Conservation (phyloP, 2,113 vertebrate species). For the Hyperoodon ampullatus region DNA sequence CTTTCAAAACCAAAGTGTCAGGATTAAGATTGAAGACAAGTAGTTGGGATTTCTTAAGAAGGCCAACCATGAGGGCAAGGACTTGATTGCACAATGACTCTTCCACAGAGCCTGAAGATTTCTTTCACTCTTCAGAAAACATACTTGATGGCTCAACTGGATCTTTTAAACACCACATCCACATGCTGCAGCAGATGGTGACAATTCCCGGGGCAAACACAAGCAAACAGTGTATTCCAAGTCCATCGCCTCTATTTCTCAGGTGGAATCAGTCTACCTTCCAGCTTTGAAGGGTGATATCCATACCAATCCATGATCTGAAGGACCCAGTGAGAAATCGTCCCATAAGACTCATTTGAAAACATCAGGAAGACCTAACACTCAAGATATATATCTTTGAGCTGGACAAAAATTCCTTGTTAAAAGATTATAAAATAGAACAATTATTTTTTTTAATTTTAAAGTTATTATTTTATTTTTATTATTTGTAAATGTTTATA, state of each 20-base stretch:
- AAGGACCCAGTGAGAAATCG: neutral
- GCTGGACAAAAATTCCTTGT: neutral
- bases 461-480: neutral
- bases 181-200: neutral
- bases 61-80: neutral
- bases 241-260: neutral
- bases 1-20: neutral
- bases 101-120: neutral
- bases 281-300: neutral
- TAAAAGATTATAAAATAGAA: constrained; percentile 12
- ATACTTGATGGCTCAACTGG: neutral
- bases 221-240: neutral
- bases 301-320: neutral
- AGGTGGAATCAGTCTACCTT: neutral
- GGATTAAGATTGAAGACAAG: neutral
- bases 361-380: neutral
- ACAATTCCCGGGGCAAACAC: neutral
- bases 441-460: neutral
- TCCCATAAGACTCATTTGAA: neutral
- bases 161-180: neutral
- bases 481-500: neutral
- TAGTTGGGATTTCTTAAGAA: neutral
- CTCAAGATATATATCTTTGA: neutral
- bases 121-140: constrained; percentile 3
- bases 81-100: neutral